These are phyloP conservation scores for Lithophane leautieri DNA, from an alignment of 2,888 invertebrate species.

Conservation along the genomic window DNA sequence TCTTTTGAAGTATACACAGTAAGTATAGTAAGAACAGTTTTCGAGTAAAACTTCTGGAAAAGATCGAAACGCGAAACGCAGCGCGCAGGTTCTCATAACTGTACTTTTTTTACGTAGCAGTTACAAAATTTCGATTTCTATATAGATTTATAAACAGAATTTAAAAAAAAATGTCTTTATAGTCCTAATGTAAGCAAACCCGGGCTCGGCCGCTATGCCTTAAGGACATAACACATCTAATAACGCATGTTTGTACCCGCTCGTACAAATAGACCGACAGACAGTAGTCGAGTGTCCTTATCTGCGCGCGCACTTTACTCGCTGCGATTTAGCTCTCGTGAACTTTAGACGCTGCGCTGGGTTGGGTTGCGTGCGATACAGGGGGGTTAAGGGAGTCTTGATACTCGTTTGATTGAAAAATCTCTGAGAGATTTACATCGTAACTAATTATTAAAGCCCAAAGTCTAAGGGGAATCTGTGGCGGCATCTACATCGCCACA, in stretches of 20 bases:
- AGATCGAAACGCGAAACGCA: no score
- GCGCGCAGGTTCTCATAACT: no score
- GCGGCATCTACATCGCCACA: no score
- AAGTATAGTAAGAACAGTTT: no score
- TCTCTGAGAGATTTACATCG: no score
- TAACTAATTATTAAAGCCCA: no score
- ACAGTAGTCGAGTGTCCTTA: conserved; percentile 67
- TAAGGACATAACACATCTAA: conserved; percentile 49
- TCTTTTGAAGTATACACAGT: no score
- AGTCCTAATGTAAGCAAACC: neutral
- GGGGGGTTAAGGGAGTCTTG: conserved; percentile 29
- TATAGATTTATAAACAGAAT: no score
- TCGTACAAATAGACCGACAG: conserved; percentile 55
- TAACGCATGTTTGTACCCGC: conserved; percentile 50
- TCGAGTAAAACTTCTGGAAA: no score
- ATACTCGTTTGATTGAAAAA: conserved; percentile 17
- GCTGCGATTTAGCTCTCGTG: conserved; percentile 59
- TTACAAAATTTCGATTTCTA: no score
- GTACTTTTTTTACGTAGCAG: no score
- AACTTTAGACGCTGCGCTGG: conserved; percentile 57
- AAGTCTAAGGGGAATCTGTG: no score
- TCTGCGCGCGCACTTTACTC: conserved; percentile 67
- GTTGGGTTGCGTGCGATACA: conserved; percentile 47
- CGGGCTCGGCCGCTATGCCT: neutral
- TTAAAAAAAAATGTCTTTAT: neutral